Evolutionary conservation across 2,797 vertebrate species (phyloP).

Genomic region (Rhadinocentrus ornatus): DNA sequence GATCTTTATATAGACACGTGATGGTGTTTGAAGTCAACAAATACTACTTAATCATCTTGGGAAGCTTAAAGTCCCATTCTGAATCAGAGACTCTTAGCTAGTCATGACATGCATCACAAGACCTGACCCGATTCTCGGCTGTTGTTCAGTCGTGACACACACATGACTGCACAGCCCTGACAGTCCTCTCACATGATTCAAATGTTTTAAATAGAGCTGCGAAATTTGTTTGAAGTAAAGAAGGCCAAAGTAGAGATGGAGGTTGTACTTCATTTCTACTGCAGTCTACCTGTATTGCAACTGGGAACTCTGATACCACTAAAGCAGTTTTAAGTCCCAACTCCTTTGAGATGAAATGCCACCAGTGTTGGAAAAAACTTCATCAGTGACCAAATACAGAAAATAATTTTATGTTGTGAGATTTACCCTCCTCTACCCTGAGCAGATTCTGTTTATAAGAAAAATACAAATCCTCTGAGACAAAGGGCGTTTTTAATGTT

Average conservation of each 20-base stretch:
- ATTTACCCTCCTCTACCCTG: background rate
- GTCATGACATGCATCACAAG: slow-evolving; percentile 62
- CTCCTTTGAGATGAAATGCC: background rate
- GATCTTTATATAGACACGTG: background rate
- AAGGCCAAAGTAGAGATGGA: background rate
- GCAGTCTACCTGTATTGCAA: background rate
- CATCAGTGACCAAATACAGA: no score
- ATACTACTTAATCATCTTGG: background rate
- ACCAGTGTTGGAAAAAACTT: background rate
- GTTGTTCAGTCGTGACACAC: slow-evolving; percentile 44
- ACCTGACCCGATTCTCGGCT: slow-evolving; percentile 45
- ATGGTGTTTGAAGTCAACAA: background rate
- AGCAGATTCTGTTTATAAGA: background rate
- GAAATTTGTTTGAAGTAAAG: background rate
- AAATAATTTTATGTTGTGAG: background rate
- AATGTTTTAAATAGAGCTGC: slow-evolving; percentile 11
- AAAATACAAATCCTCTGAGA: background rate
- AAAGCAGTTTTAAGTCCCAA: background rate
- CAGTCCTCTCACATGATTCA: slow-evolving; percentile 60
- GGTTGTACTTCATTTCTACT: background rate
- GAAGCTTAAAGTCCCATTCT: background rate
- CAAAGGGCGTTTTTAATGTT: background rate
- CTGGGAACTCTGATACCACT: background rate
- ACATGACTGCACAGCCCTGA: slow-evolving; percentile 51
- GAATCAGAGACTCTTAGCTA: background rate